A percentile compares a stretch with the other conserved stretches of the same genome.
These are phyloP conservation scores for Catostylus mosaicus DNA, from an alignment of 30 jellyfish, hydroid and myxozoan genomes.

Conservation along the genomic window DNA sequence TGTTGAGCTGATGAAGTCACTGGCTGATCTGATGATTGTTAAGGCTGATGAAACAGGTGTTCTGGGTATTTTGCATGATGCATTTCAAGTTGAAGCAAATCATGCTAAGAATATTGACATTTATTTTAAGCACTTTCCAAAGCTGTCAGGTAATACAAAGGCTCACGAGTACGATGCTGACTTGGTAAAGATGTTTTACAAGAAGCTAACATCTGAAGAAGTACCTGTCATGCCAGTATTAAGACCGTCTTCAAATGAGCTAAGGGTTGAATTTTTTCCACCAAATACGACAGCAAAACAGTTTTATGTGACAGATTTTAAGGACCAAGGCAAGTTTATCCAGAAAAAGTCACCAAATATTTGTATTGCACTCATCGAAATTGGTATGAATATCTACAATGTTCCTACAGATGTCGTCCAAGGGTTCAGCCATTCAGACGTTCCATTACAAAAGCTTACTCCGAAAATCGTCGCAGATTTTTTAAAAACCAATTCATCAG, in stretches of 20 bases:
- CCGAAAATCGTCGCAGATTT: conserved; percentile 41
- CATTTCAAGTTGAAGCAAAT: too few species aligned
- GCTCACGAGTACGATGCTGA: conserved; percentile 32
- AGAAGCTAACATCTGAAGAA: neutral
- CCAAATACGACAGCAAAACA: conserved; percentile 14
- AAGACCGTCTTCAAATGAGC: neutral
- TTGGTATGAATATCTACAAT: conserved; percentile 48
- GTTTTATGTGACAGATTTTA: conserved; percentile 19
- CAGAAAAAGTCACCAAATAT: neutral
- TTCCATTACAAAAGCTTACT: conserved; percentile 22
- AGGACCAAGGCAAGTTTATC: neutral
- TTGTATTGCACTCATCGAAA: conserved; percentile 22
- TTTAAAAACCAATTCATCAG: conserved; percentile 13
- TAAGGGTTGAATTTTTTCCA: conserved; percentile 18
- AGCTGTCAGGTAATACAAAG: neutral
- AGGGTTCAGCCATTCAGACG: conserved; percentile 41
- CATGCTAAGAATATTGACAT: conserved; percentile 10
- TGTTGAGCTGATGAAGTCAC: conserved; percentile 16
- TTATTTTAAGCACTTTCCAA: conserved; percentile 31
- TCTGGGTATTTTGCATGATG: neutral
- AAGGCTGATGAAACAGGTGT: neutral
- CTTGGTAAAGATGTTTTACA: conserved; percentile 33
- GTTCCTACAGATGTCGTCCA: conserved; percentile 43
- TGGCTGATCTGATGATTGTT: neutral
- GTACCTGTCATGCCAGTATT: conserved; percentile 25